Evolutionary conservation across 2,888 invertebrate genomes (phyloP), one percentile per base, ranked within the genome.

Genomic region (Ectobius pallidus): DNA sequence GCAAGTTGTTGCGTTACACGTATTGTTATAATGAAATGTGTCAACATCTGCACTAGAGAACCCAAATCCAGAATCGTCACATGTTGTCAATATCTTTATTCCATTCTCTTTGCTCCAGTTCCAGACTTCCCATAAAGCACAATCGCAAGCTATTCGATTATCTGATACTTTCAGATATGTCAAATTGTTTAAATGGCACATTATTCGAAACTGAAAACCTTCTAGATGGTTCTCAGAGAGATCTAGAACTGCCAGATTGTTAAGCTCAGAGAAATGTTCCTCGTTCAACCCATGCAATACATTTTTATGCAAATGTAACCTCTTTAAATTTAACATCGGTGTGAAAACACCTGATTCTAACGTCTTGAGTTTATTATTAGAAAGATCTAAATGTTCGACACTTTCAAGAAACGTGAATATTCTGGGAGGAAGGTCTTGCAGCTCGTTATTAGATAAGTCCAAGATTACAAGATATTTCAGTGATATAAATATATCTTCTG

Each of bases 371-470:
- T 30, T 32, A 20, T 74, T 74, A 46, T 65, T 39, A 20, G 62
- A 70, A 3, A 74, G 22, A 49, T 72, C 52, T 9, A 74, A 27
- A 39, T 49, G 14, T 14, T 67, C 67, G 22, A 73, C 49, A 9
- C 14, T 32, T 7, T 32, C 39, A 18, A 70, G 27, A 9, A 32
- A 55, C 9, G 16, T n/a, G 14, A 74, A 74, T 3, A 72, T n/a
- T 9, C 52, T 14, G n/a, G 55, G 27, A 61, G 61, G 16, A n/a
- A 74, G 46, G 18, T 22, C 27, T 11, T 32, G 30, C 22, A 74
- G 32, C 25, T 65, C 14, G 46, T 74, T 74, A 32, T 52, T n/a
- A 1, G 65, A 49, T 27, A 74, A 39, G 61, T 74, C 69, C 16
- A 74, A 39, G 2, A 70, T 58, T n/a, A 46, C 16, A n/a, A 74